Percentiles rank a stretch among this genome's conserved stretches.
Evolutionary conservation across 2,888 invertebrate genomes (phyloP).

Genomic region (Octonoba sinensis): DNA sequence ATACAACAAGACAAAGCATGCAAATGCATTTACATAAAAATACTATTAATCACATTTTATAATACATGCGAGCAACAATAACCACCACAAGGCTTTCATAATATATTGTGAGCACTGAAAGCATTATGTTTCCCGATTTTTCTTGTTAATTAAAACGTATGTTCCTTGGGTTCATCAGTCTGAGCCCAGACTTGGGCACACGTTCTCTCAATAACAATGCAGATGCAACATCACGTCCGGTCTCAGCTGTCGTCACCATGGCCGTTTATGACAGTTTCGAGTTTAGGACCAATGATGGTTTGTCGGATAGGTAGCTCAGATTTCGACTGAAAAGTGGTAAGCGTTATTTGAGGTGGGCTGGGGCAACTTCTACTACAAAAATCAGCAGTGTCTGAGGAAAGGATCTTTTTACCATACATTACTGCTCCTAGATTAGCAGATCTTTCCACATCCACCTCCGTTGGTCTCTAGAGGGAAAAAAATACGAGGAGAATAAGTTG

Average conservation of each 20-base stretch:
- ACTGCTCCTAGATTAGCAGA: slow-evolving; percentile 50
- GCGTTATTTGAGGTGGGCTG: slow-evolving; percentile 48
- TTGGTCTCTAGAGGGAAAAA: slow-evolving; percentile 32
- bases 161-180: no score
- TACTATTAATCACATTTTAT: slow-evolving; percentile 23
- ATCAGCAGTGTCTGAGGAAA: slow-evolving; percentile 25
- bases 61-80: slow-evolving; percentile 18
- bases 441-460: slow-evolving; percentile 42
- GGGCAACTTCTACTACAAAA: slow-evolving; percentile 28
- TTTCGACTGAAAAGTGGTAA: slow-evolving; percentile 60
- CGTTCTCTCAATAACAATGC: slow-evolving; percentile 1
- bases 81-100: slow-evolving; percentile 30
- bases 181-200: no score
- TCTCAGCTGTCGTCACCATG: slow-evolving; percentile 61
- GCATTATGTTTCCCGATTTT: slow-evolving; percentile 14
- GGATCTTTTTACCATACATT: slow-evolving; percentile 48
- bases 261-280: slow-evolving; percentile 59
- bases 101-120: slow-evolving; percentile 53
- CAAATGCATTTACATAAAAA: slow-evolving; percentile 17
- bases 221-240: slow-evolving; percentile 22
- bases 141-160: not conserved
- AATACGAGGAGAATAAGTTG: not conserved
- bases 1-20: no score
- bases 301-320: slow-evolving; percentile 63
- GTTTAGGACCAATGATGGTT: slow-evolving; percentile 57